Conservation (phyloP, 2,113 vertebrate genomes). For the Chlorodrepanis virens region DNA sequence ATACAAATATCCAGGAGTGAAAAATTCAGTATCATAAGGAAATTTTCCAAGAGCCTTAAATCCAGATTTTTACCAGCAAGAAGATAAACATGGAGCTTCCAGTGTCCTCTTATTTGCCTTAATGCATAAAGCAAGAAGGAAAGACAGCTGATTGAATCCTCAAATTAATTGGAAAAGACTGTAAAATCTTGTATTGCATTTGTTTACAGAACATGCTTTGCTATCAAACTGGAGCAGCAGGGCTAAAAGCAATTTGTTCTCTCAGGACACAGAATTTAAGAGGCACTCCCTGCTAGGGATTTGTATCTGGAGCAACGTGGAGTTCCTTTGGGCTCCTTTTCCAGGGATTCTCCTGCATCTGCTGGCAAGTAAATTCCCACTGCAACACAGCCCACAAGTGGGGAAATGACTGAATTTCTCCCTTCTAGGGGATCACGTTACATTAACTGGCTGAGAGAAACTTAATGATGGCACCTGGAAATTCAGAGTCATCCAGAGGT, state of each 20-base stretch:
- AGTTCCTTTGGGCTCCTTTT: not conserved
- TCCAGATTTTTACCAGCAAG: not conserved
- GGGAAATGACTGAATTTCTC: not conserved
- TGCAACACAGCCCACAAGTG: not conserved
- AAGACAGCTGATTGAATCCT: not conserved
- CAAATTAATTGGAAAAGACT: not conserved
- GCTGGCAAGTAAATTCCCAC: not conserved
- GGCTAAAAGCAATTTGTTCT: not conserved
- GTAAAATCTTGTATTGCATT: not conserved
- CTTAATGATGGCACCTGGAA: not conserved
- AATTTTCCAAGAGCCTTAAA: not conserved
- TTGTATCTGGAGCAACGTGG: not conserved
- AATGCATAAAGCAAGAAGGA: not conserved
- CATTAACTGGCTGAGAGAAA: not conserved
- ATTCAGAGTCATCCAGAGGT: not conserved
- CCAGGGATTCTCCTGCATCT: not conserved
- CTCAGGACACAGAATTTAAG: not conserved
- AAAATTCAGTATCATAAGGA: not conserved
- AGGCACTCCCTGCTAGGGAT: not conserved
- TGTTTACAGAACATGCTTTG: not conserved
- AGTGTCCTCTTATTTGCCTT: not conserved
- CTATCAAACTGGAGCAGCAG: not conserved
- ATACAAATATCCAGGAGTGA: not conserved
- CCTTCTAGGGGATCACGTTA: accelerated
- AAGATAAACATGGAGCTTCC: not conserved